These are phyloP conservation scores for Notothenia rossii DNA, from an alignment of 2,113 vertebrate species.

Conservation along the genomic window DNA sequence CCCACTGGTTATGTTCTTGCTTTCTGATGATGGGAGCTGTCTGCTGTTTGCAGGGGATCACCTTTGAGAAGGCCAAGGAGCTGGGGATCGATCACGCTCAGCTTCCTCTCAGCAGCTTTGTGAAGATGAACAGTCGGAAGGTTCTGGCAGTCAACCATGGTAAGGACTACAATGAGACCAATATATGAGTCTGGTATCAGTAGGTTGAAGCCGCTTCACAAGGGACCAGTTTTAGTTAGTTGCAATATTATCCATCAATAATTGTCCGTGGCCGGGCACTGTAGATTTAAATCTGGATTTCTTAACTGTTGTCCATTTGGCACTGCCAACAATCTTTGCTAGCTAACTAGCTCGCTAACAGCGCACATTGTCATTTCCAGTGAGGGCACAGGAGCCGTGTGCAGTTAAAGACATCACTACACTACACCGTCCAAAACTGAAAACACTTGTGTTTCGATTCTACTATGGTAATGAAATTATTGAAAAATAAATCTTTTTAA, in stretches of 20 bases:
- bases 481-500: too few species aligned
- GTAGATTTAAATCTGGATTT: too few species aligned
- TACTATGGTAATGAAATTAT: too few species aligned
- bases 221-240: background rate
- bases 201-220: background rate
- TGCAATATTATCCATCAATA: background rate
- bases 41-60: constrained; percentile 86
- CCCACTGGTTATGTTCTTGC: background rate
- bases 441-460: too few species aligned
- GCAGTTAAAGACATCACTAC: too few species aligned
- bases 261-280: too few species aligned
- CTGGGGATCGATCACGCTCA: constrained; percentile 93
- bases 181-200: background rate
- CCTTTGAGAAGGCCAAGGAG: constrained; percentile 89
- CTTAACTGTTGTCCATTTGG: too few species aligned
- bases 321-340: too few species aligned
- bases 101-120: constrained; percentile 93
- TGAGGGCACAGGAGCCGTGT: too few species aligned
- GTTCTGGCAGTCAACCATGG: constrained; percentile 97
- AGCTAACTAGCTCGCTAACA: too few species aligned
- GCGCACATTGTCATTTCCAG: too few species aligned
- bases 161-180: constrained; percentile 71
- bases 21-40: background rate
- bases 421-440: too few species aligned
- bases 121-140: constrained; percentile 98